Conservation (phyloP, 1,140 invertebrate genomes). For the Phymorhynchus buccinoides region DNA sequence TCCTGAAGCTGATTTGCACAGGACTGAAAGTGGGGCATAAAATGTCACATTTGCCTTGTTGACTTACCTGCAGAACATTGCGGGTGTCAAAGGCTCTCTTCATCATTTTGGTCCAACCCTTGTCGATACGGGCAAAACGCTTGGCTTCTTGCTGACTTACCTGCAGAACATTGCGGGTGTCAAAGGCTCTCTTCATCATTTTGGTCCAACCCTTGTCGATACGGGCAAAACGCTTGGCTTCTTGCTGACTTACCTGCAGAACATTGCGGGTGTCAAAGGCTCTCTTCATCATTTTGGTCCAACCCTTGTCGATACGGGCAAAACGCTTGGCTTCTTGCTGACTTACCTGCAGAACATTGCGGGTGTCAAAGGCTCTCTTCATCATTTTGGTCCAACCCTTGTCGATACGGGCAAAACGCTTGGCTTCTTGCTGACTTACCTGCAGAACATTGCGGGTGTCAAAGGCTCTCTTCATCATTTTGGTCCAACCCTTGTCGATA, state of each 20-base stretch:
- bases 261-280: conserved; percentile 73
- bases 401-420: conserved; percentile 69
- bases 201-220: conserved; percentile 72
- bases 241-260: conserved; percentile 62
- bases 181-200: conserved; percentile 73
- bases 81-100: conserved; percentile 72
- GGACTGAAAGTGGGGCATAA: too few relatives aligned
- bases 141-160: conserved; percentile 64
- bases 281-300: conserved; percentile 73
- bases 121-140: conserved; percentile 69
- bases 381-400: conserved; percentile 73
- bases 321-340: conserved; percentile 67
- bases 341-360: conserved; percentile 71
- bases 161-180: conserved; percentile 72
- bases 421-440: conserved; percentile 63
- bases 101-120: conserved; percentile 73
- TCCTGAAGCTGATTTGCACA: too few relatives aligned
- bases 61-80: conserved; percentile 70
- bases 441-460: conserved; percentile 73
- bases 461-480: conserved; percentile 73
- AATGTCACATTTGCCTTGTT: too few relatives aligned
- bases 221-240: conserved; percentile 69
- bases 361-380: conserved; percentile 72
- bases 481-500: conserved; percentile 71
- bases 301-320: conserved; percentile 69